A percentile compares a stretch with the other conserved stretches of the same genome.
Conservation (phyloP, 2,888 invertebrate genomes). For the Limulus polyphemus region DNA sequence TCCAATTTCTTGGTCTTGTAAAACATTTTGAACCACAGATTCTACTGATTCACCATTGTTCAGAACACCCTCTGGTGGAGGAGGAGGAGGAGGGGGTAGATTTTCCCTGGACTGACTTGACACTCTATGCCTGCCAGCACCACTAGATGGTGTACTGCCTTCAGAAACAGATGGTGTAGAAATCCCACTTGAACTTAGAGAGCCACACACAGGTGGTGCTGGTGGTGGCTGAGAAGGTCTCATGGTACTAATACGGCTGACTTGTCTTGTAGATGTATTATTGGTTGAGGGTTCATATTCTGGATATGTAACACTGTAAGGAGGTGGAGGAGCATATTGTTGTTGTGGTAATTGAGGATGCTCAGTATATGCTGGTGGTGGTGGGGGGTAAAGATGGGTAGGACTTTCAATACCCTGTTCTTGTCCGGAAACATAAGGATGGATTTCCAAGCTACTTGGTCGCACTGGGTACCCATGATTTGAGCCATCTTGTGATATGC, state of each 20-base stretch:
- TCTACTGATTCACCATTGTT: conserved; percentile 8
- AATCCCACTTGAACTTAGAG: conserved; percentile 22
- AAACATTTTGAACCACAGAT: too few relatives aligned
- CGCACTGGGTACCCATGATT: conserved; percentile 50
- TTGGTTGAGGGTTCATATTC: conserved; percentile 11
- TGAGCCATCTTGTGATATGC: too few relatives aligned
- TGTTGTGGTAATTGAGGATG: conserved; percentile 19
- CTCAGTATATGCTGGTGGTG: conserved; percentile 30
- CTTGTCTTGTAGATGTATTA: conserved; percentile 23
- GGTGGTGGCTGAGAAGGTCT: conserved; percentile 80
- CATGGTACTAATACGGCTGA: conserved; percentile 27
- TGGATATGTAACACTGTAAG: conserved; percentile 24
- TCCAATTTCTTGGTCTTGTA: too few relatives aligned
- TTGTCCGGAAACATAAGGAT: conserved; percentile 34
- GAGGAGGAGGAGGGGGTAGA: conserved; percentile 38
- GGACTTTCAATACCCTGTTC: conserved; percentile 7
- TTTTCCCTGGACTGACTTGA: conserved; percentile 28
- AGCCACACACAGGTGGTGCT: conserved; percentile 53
- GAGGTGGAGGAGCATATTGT: conserved; percentile 23
- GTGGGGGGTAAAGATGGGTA: conserved; percentile 31
- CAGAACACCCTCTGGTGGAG: conserved; percentile 24
- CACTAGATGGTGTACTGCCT: conserved; percentile 23
- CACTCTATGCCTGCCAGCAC: conserved; percentile 20
- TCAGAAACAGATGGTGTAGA: conserved; percentile 26
- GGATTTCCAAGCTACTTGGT: conserved; percentile 76